Evolutionary conservation across 2,113 vertebrate species (phyloP).

Genomic region (Bufo gargarizans): DNA sequence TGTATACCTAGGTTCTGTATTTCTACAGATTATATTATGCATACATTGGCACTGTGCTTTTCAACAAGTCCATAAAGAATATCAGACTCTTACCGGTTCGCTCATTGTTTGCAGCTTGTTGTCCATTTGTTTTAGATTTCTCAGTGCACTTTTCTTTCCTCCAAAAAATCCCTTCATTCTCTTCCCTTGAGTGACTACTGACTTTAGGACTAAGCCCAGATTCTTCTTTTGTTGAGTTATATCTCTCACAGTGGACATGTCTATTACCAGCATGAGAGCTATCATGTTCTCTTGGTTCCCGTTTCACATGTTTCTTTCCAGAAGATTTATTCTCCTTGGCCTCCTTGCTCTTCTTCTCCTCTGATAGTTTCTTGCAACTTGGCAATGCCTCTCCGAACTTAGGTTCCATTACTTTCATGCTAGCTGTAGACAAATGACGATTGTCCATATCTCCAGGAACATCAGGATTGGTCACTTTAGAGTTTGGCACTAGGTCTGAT

Average conservation of each 20-base stretch:
- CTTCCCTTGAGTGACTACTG: not conserved
- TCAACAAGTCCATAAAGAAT: not conserved
- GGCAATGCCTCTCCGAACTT: not conserved
- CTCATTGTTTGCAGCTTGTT: not conserved
- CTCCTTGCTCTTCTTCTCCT: conserved; percentile 1
- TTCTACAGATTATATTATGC: not conserved
- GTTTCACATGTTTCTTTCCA: fast-evolving
- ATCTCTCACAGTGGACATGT: fast-evolving
- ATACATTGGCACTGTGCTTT: not conserved
- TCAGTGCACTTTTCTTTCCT: conserved; percentile 10
- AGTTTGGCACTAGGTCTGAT: conserved; percentile 43
- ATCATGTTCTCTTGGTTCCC: not conserved
- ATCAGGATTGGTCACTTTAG: not conserved
- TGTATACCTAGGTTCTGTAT: not conserved
- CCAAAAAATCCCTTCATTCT: not conserved
- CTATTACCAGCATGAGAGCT: not conserved
- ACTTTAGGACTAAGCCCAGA: not conserved
- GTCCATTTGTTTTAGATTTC: not conserved
- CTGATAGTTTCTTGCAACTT: not conserved
- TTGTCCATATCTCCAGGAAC: not conserved
- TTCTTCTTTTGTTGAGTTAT: not conserved
- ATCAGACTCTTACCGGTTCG: conserved; percentile 15
- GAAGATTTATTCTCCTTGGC: not conserved
- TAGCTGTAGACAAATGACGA: not conserved
- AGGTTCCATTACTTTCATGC: not conserved